Percentiles rank a stretch among this genome's conserved stretches.
Conservation (phyloP, 2,797 vertebrate genomes). For the Sebastes steindachneri region DNA sequence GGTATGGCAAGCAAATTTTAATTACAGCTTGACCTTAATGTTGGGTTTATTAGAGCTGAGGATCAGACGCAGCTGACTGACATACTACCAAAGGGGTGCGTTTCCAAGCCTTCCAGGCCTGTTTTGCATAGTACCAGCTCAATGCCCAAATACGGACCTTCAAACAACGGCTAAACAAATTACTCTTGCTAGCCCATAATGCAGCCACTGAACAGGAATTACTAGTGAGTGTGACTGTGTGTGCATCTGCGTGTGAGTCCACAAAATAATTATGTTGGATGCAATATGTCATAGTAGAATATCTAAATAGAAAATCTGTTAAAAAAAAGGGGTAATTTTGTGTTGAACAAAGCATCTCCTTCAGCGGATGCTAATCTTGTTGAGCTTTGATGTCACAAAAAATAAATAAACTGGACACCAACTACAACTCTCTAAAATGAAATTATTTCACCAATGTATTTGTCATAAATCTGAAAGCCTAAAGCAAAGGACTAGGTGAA, state of each 20-base stretch:
- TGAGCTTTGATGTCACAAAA: neutral
- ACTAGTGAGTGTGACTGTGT: neutral
- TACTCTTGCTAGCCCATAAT: neutral
- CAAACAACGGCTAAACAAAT: constrained; percentile 60
- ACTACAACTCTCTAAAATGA: neutral
- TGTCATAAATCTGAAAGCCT: neutral
- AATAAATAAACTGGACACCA: neutral
- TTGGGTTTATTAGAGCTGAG: neutral
- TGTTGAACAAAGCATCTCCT: neutral
- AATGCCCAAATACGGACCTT: constrained; percentile 43
- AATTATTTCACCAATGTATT: neutral
- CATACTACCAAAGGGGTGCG: neutral
- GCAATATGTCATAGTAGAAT: neutral
- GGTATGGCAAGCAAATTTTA: neutral
- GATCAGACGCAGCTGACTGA: neutral
- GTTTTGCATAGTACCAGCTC: constrained; percentile 48
- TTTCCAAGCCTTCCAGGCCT: neutral
- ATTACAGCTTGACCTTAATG: neutral
- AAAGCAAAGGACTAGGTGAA: neutral
- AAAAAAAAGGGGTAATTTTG: neutral
- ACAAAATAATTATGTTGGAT: neutral
- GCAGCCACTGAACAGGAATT: neutral
- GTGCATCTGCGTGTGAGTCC: neutral
- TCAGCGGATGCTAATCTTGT: neutral
- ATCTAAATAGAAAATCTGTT: neutral